Evolutionary conservation across 2,797 vertebrate genomes (phyloP), one percentile per base, ranked within the genome.

Genomic region (Sebastes itinus): DNA sequence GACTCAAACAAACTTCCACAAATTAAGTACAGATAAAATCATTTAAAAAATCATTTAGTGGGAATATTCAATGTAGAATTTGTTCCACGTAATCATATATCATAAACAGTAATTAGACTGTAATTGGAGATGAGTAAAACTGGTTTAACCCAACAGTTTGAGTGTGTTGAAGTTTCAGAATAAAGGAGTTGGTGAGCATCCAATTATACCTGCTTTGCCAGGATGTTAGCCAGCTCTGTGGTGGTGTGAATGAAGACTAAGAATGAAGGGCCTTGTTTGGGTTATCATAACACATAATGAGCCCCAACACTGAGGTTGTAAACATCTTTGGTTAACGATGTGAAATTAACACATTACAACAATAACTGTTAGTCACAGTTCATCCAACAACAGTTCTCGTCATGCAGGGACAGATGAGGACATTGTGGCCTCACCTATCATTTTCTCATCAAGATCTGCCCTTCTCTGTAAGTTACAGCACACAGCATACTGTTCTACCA

Each of bases 141-240:
- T 61, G 74, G 59, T 77, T 83, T 49, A n/a, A 60, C 20, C 4
- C 16, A 72, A 68, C 55, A 22, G n/a, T 64, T 74, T 65, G n/a
- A 32, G 33, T 33, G 38, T 30, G 27, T 28, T 25, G 27, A 56
- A 2, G 27, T 61, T 81, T 78, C 14, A 75, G 30, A 66, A 63
- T 28, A 46, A 77, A 77, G 12, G 23, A 11, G n/a, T 30, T 28
- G 59, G 42, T 42, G 7, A 32, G 35, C 11, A 54, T 56, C 27
- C 46, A 49, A 33, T 38, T 3, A 58, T 38, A 56, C 16, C n/a
- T 28, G 62, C 22, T 6, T 12, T 33, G 32, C 13, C 2, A 60
- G 27, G 55, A 67, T 10, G 66, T 42, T 8, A 66, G 16, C 13
- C 81, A 63, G 64, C 30, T 38, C 54, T 58, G 58, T 49, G 20